These are phyloP conservation scores for Elmis aenea DNA, from an alignment of 2,888 invertebrate species.

Conservation along the genomic window DNA sequence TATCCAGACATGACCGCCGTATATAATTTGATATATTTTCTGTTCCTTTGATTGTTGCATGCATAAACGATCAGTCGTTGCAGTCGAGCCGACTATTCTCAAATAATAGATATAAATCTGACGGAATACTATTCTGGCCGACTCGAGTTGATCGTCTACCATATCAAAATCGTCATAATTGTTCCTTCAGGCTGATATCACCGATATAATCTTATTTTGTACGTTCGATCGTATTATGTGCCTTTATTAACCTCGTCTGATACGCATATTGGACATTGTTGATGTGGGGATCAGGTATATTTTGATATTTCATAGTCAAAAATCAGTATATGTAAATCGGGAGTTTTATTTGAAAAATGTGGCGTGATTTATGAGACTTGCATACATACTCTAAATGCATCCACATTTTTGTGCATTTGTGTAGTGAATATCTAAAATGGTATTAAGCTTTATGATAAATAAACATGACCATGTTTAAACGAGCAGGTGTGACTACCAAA, in stretches of 20 bases:
- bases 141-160: constrained; percentile 22
- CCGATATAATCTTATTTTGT: constrained; percentile 34
- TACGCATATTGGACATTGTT: constrained; percentile 14
- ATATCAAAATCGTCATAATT: constrained; percentile 28
- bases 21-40: constrained; percentile 30
- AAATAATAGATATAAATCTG: not conserved
- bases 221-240: constrained; percentile 30
- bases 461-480: too few species aligned
- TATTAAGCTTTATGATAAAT: too few species aligned
- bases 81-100: constrained; percentile 19
- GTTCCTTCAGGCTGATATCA: constrained; percentile 28
- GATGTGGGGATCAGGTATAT: constrained; percentile 11
- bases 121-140: constrained; percentile 12
- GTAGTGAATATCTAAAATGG: too few species aligned
- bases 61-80: constrained; percentile 31
- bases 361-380: too few species aligned
- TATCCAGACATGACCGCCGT: constrained; percentile 29
- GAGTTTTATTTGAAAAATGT: too few species aligned
- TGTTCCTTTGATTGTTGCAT: constrained; percentile 32
- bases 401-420: too few species aligned
- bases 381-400: too few species aligned
- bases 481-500: too few species aligned
- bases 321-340: too few species aligned
- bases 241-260: constrained; percentile 22
- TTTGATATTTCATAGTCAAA: too few species aligned